A percentile compares a stretch with the other conserved stretches of the same genome.
Conservation (phyloP, 2,797 vertebrate species). For the Gymnothorax javanicus region DNA sequence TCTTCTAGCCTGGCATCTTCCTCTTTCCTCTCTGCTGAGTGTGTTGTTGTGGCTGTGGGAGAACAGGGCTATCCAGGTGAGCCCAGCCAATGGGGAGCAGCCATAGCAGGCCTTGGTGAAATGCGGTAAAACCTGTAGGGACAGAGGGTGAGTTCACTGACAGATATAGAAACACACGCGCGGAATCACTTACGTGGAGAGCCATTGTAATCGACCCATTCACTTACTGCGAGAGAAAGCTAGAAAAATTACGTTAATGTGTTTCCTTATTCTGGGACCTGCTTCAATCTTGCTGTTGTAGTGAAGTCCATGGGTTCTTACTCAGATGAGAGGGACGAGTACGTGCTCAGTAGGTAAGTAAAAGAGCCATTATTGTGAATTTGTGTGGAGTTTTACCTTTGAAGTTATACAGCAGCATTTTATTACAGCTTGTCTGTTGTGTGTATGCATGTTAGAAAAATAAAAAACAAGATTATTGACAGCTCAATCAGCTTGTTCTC, state of each 20-base stretch:
- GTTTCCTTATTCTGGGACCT: not conserved
- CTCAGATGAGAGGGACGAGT: slow-evolving; percentile 36
- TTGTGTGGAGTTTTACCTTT: not conserved
- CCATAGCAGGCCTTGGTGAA: slow-evolving; percentile 44
- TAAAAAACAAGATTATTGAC: not conserved
- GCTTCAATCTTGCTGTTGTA: slow-evolving; percentile 14
- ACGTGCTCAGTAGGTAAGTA: slow-evolving; percentile 55
- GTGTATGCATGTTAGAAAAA: not conserved
- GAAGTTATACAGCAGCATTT: not conserved
- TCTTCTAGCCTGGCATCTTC: not conserved
- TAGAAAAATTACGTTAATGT: slow-evolving; percentile 30
- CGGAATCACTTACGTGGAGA: slow-evolving; percentile 17
- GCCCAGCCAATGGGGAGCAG: slow-evolving; percentile 49
- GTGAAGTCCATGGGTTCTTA: slow-evolving; percentile 55
- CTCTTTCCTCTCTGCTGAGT: slow-evolving; percentile 19
- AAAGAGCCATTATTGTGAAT: not conserved
- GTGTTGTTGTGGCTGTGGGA: slow-evolving; percentile 29
- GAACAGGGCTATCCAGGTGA: slow-evolving; percentile 52
- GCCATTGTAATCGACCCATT: slow-evolving; percentile 13
- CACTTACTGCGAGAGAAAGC: not conserved
- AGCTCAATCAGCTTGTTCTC: not conserved
- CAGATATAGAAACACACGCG: slow-evolving; percentile 35
- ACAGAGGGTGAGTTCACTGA: slow-evolving; percentile 42
- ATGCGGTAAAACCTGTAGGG: slow-evolving; percentile 65
- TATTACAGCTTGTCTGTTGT: not conserved